Conservation (phyloP, 2,888 invertebrate species). For the Callinectes sapidus region DNA sequence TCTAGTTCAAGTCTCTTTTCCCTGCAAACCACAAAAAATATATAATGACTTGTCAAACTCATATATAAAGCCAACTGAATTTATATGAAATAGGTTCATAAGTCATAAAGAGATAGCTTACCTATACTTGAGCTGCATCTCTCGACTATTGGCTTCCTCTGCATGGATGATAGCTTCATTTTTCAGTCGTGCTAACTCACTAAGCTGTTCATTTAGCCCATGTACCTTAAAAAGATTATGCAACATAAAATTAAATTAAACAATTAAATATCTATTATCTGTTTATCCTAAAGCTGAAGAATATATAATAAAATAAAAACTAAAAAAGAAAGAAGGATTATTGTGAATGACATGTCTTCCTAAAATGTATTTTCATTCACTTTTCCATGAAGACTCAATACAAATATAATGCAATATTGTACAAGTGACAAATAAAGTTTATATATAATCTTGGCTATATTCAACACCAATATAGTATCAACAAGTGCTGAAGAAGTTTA, state of each 20-base stretch:
- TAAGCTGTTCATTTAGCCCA: conserved; percentile 84
- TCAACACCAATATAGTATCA: not conserved
- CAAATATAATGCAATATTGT: not conserved
- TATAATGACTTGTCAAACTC: not conserved
- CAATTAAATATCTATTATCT: not conserved
- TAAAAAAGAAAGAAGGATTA: no score
- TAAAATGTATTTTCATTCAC: not conserved
- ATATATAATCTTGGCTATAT: no score
- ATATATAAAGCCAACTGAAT: not conserved
- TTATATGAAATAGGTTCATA: not conserved
- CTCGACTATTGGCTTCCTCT: conserved; percentile 88
- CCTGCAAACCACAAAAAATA: conserved; percentile 73
- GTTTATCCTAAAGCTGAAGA: not conserved
- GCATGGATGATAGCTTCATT: conserved; percentile 88
- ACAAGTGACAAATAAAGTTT: not conserved
- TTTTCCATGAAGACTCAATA: not conserved
- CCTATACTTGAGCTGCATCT: conserved; percentile 86
- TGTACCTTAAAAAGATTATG: conserved; percentile 77
- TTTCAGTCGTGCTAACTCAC: conserved; percentile 86
- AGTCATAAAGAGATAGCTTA: conserved; percentile 74
- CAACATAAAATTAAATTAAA: not conserved
- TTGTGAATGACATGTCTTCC: not conserved
- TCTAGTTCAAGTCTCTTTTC: conserved; percentile 92
- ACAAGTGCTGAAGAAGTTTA: not conserved
- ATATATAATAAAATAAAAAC: no score